Conservation (phyloP, 2,113 vertebrate genomes). For the Nannobrachium achirus region DNA sequence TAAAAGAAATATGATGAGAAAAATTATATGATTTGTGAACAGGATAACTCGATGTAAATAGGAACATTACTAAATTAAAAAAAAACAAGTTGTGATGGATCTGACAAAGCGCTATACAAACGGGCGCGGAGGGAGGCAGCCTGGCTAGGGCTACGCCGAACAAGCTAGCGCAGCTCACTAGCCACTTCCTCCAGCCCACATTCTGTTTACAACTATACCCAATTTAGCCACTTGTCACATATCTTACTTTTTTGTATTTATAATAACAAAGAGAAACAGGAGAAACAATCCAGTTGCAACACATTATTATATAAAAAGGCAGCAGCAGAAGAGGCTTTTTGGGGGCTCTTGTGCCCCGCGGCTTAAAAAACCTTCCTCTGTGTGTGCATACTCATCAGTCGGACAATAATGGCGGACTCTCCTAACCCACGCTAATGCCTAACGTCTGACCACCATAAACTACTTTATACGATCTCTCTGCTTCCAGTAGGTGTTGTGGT, state of each 20-base stretch:
- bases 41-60: slow-evolving; percentile 73
- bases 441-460: slow-evolving; percentile 83
- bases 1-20: slow-evolving; percentile 53
- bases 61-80: slow-evolving; percentile 34
- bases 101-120: slow-evolving; percentile 58
- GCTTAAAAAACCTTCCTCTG: slow-evolving; percentile 63
- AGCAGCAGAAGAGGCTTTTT: slow-evolving; percentile 46
- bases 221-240: slow-evolving; percentile 90
- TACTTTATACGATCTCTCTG: slow-evolving; percentile 89
- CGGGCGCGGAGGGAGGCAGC: slow-evolving; percentile 32
- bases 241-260: slow-evolving; percentile 87
- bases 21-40: slow-evolving; percentile 65
- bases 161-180: not conserved
- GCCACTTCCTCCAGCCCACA: slow-evolving; percentile 75
- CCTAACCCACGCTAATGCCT: slow-evolving; percentile 37
- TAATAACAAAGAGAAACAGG: slow-evolving; percentile 73
- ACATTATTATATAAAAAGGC: slow-evolving; percentile 45
- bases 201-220: slow-evolving; percentile 94
- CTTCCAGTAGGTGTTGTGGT: slow-evolving; percentile 95
- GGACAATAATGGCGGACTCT: not conserved
- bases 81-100: slow-evolving; percentile 53
- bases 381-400: slow-evolving; percentile 57
- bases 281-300: slow-evolving; percentile 57
- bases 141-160: slow-evolving; percentile 23
- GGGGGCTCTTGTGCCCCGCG: not conserved